Conservation (phyloP, 2,113 vertebrate species). For the Brachyhypopomus gauderio region DNA sequence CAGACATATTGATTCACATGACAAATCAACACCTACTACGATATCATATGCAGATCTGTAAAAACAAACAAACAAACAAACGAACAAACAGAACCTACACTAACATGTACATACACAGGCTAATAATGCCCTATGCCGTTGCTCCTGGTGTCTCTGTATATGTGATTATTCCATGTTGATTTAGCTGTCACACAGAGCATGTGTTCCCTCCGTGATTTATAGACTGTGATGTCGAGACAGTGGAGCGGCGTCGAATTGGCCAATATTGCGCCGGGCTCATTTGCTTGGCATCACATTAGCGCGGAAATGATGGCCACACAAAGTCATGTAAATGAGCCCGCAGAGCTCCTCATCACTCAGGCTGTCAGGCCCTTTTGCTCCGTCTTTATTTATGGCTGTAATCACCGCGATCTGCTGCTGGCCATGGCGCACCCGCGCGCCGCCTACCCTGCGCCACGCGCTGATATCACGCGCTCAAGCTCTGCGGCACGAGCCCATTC, state of each 20-base stretch:
- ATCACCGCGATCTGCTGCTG: conserved; percentile 96
- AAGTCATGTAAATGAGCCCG: conserved; percentile 97
- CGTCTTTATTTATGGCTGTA: conserved; percentile 99
- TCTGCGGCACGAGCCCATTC: neutral
- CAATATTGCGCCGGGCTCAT: conserved; percentile 92
- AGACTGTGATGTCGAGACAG: conserved; percentile 81
- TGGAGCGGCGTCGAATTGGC: conserved; percentile 84
- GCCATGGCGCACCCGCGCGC: conserved; percentile 82
- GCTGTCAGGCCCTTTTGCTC: conserved; percentile 89
- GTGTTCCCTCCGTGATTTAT: conserved; percentile 88
- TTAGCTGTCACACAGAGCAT: conserved; percentile 87
- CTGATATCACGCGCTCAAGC: neutral
- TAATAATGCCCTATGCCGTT: conserved; percentile 37
- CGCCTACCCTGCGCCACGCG: conserved; percentile 3
- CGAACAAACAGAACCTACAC: neutral
- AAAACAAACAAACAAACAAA: neutral
- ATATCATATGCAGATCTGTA: neutral
- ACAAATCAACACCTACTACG: neutral
- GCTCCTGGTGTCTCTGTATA: conserved; percentile 80
- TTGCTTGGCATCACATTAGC: conserved; percentile 91
- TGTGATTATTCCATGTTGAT: conserved; percentile 87
- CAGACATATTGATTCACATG: conserved; percentile 7
- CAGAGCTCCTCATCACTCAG: conserved; percentile 92
- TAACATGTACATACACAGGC: neutral
- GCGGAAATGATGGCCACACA: conserved; percentile 92